These are phyloP conservation scores for Echinometra lucunter DNA, from an alignment of 53 echinoderm and acorn worm genomes.

Conservation along the genomic window DNA sequence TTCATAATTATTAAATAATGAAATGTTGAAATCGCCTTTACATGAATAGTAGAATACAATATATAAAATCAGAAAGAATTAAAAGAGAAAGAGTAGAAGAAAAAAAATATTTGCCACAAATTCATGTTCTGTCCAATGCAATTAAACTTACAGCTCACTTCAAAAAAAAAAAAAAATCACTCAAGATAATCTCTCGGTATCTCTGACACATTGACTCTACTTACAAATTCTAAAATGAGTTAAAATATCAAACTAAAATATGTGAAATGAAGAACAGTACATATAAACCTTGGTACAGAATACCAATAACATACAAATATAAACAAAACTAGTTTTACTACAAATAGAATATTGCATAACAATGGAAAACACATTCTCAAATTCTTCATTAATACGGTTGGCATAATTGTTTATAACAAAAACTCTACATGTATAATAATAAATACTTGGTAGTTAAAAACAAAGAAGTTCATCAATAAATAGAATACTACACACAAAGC, in stretches of 20 bases:
- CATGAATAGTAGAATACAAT: conserved; percentile 41
- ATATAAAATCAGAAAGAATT: conserved; percentile 56
- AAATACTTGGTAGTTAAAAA: conserved; percentile 55
- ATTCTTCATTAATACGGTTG: conserved; percentile 16
- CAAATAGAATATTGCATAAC: conserved; percentile 52
- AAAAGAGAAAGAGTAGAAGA: conserved; percentile 39
- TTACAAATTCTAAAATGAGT: conserved; percentile 25
- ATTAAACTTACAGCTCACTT: conserved; percentile 50
- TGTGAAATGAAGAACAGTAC: not conserved
- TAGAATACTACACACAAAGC: conserved; percentile 47
- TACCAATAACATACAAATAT: conserved; percentile 47
- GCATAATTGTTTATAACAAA: conserved; percentile 46
- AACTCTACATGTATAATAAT: conserved; percentile 51
- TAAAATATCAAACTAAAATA: conserved; percentile 55
- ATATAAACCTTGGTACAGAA: not conserved
- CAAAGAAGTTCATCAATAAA: conserved; percentile 36
- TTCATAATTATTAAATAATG: conserved; percentile 45
- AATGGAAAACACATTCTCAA: conserved; percentile 13
- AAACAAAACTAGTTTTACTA: conserved; percentile 24
- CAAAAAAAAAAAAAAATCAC: conserved; percentile 52
- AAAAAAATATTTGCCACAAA: conserved; percentile 22
- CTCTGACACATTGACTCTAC: conserved; percentile 1
- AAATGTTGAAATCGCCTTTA: conserved; percentile 36
- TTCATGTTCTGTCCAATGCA: conserved; percentile 20
- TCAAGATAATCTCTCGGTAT: conserved; percentile 9